Evolutionary conservation across 2,113 vertebrate genomes (phyloP), one percentile per base, ranked within the genome.

Genomic region (Synodontis membranacea): DNA sequence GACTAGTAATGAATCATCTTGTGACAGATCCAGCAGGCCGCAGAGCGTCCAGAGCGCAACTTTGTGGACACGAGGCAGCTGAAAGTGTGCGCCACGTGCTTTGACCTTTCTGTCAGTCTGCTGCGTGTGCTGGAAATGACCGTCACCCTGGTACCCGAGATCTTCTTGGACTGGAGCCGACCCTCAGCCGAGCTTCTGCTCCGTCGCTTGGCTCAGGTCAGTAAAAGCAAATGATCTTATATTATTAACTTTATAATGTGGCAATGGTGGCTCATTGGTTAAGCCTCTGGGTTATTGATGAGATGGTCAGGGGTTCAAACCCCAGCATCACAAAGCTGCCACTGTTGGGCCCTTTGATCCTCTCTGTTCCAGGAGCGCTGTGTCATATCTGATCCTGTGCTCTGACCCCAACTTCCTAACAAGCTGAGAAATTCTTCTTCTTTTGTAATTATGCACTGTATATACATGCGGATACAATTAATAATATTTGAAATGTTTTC

Each of bases 61-160:
- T 99, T 98, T 0, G 98, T 99, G 89, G 98, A 99, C 94, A 99
- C 97, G 23, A 95, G 98, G 56, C 98, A 99, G 94, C 95, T 99
- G 88, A 99, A 99, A 91, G 98, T 99, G 88, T 99, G 98, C 0
- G 98, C 98, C 58, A 99, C 98, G 28, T 99, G 98, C 94, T 99
- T 99, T 31, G 98, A 99, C 95, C 95, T 99, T 80, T 99, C 98
- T 0, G 98, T 99, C 89, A 99, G 98, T 91, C 93, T 99, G 92
- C 95, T 99, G 88, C 96, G 98, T 0, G 98, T 99, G 68, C 92
- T 99, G 93, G 98, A 99, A 89, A 99, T 99, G 98, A 99, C 98
- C 0, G 95, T 98, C 88, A 99, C 97, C 0, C 93, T 99, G 93
- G 97, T 98, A 0, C 97, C 98, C 0, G 97, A 99, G 92, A 98